Percentiles rank a stretch among this genome's conserved stretches.
These are phyloP conservation scores for Albula goreensis DNA, from an alignment of 2,113 vertebrate species.

Conservation along the genomic window DNA sequence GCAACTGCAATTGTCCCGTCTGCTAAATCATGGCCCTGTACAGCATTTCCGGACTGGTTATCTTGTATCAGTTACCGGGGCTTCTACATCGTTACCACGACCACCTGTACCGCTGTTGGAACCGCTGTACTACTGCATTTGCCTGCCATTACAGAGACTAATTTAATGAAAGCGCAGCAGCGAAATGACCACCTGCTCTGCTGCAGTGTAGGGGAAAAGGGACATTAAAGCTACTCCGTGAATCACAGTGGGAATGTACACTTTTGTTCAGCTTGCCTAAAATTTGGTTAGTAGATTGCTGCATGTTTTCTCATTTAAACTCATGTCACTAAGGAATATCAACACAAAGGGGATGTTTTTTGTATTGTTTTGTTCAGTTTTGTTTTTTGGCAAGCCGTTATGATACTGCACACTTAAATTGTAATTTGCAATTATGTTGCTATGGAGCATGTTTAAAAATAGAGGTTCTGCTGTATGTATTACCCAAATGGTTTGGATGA, in stretches of 20 bases:
- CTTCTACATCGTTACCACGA: neutral
- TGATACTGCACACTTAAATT: neutral
- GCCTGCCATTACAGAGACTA: neutral
- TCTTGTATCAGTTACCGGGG: too few species aligned
- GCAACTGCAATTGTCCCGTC: neutral
- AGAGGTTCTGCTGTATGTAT: neutral
- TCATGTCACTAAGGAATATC: neutral
- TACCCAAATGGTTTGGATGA: neutral
- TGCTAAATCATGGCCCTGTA: neutral
- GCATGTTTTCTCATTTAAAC: neutral
- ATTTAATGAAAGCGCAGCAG: neutral
- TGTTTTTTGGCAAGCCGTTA: neutral
- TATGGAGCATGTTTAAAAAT: neutral
- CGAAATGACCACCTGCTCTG: too few species aligned
- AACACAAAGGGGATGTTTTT: neutral
- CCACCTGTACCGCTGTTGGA: neutral
- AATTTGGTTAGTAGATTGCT: neutral
- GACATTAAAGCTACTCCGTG: neutral
- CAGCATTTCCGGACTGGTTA: neutral
- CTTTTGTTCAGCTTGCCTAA: neutral
- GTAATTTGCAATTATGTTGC: neutral
- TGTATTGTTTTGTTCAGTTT: neutral
- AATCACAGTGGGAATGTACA: neutral
- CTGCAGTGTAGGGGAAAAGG: too few species aligned
- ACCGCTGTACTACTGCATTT: neutral